These are phyloP conservation scores for Thecocarcelia acutangulata DNA, from an alignment of 2,888 invertebrate genomes.

Conservation along the genomic window DNA sequence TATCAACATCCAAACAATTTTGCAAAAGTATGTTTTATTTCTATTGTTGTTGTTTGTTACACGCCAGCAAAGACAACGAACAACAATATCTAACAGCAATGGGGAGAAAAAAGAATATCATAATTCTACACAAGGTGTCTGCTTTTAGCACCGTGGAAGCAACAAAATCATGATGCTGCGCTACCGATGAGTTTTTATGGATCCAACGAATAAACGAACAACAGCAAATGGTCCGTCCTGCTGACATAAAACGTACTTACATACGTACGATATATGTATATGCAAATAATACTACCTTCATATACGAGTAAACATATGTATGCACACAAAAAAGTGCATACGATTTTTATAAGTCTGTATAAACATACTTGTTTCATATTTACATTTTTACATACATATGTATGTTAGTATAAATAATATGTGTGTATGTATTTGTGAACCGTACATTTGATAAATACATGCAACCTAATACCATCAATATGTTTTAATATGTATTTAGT, in stretches of 20 bases:
- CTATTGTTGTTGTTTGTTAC: neutral
- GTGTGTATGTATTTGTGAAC: neutral
- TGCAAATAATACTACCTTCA: neutral
- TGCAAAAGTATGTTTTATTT: slow-evolving; percentile 14
- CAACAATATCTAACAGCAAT: slow-evolving; percentile 1
- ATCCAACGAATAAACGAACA: slow-evolving; percentile 1
- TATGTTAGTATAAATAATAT: neutral
- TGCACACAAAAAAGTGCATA: neutral
- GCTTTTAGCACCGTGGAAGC: slow-evolving; percentile 59
- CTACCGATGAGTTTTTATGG: slow-evolving; percentile 21
- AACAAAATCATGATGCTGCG: slow-evolving; percentile 52
- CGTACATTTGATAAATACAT: neutral
- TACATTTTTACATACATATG: too few relatives aligned
- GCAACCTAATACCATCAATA: slow-evolving; percentile 48
- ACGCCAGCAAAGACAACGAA: slow-evolving; percentile 6
- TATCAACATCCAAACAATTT: slow-evolving; percentile 30
- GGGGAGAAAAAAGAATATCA: slow-evolving; percentile 42
- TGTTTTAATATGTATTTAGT: slow-evolving; percentile 48
- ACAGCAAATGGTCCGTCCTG: slow-evolving; percentile 28
- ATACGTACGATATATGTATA: too few relatives aligned
- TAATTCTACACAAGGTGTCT: slow-evolving; percentile 64
- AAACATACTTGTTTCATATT: neutral
- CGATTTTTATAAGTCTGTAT: too few relatives aligned
- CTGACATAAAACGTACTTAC: slow-evolving; percentile 8
- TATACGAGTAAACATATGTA: too few relatives aligned